Evolutionary conservation across 2,888 invertebrate genomes (phyloP), one percentile per base, ranked within the genome.

Genomic region (Cephus sareptanus): DNA sequence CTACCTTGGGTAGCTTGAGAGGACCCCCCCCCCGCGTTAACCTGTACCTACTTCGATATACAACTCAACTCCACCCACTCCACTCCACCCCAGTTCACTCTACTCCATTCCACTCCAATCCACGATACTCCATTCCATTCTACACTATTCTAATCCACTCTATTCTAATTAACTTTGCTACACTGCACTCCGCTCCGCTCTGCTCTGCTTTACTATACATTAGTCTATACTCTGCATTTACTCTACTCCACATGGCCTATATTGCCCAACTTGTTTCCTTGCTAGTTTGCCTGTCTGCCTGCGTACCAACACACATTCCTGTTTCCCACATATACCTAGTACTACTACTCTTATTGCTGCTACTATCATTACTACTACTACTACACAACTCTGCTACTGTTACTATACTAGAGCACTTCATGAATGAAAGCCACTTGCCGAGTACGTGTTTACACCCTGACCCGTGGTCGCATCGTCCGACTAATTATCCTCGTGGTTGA

Each of bases 351-450:
- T 69, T 74, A 69, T 56, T 73, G 35, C 77, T 56, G 31, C 78
- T 74, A 74, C 79, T 69, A 37, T 76, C 73, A 34, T 12, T 33
- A 23, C 73, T 73, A 34, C 11, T 35, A 35, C 56, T 37, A 71
- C 73, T 70, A 69, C 30, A n/a, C 68, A 74, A 74, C 79, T 75
- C 40, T 37, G 11, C 35, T 73, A n/a, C 34, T 23, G 37, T 13
- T 75, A 70, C 37, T 75, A n/a, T n/a, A 15, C 31, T 75, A 83
- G 78, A 81, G 75, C 75, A n/a, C 69, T 73, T 85, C 86, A 86
- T 89, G 89, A 89, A 89, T 88, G 88, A 85, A 87, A 84, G 79
- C 86, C 89, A 89, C 89, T 89, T 87, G 89, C 81, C 79, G 81
- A 82, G 84, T 87, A 88, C 86, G 87, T 88, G 88, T 68, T 69